Base-by-base conservation (phyloP, 53 echinoderm and acorn worm species). In the Apostichopus leukothele region DNA sequence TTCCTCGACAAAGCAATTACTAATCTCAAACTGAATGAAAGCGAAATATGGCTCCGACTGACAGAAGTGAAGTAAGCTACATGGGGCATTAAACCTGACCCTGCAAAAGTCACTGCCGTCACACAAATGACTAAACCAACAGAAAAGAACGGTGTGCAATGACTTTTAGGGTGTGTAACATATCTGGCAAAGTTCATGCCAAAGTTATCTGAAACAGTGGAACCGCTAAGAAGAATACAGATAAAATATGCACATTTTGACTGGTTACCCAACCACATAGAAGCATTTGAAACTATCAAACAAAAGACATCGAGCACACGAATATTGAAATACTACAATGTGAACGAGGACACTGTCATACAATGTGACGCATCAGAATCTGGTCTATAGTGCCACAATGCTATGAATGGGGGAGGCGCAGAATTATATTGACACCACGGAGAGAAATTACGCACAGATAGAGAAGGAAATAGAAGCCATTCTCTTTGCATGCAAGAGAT, bases 121-220 rank as follows among this genome's bases (percentile, higher is more conserved):
- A 50, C 21, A 68, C 51, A 92, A 25, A 89, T 92, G 89, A 52
- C 86, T 3, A 54, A 75, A 53, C 92, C 86, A 7, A 74, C 90
- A 50, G 85, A 90, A 6, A 88, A 91, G 50, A 78, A 68, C 0
- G 68, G 73, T 53, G 91, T 88, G 13, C 88, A 91, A 81, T 71
- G 73, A 26, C 63, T 91, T 7, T 59, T 91, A 25, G 89, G 91
- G 9, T 91, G 91, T 22, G 26, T 91, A 50, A 91, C 73, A 22
- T 91, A 83, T 60, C 75, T 91, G 19, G 52, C 88, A 51, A 76
- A 66, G 73, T 91, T 78, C 83, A 50, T 91, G 88, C 67, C 88
- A 52, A 88, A 78, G 67, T 52, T 91, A n/a, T 77, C 88, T 52
- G 88, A 88, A 6, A 25, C 86, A 50, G 79, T 26, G 25, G 88